Evolutionary conservation across 2,797 vertebrate genomes (phyloP).

Genomic region (Chromis chromis): DNA sequence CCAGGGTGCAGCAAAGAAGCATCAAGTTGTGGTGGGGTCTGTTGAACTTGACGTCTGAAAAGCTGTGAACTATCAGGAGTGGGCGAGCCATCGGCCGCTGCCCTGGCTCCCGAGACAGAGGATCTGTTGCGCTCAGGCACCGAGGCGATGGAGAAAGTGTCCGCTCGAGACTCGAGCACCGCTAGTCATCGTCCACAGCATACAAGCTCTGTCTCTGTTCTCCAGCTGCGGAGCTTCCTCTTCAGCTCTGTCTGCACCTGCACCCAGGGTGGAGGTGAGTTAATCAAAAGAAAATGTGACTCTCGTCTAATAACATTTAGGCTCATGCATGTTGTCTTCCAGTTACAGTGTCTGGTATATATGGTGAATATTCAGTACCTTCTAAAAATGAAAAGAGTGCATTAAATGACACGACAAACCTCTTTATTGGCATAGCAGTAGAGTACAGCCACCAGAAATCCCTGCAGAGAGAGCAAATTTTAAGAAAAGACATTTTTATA

Average conservation of each 20-base stretch:
- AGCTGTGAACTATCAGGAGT: constrained; percentile 43
- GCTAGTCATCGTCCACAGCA: constrained; percentile 83
- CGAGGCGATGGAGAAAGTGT: constrained; percentile 65
- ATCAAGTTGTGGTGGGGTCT: constrained; percentile 16
- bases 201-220: constrained; percentile 66
- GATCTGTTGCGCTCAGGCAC: constrained; percentile 60
- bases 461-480: constrained; percentile 67
- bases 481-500: neutral
- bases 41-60: constrained; percentile 34
- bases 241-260: constrained; percentile 87
- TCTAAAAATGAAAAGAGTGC: neutral
- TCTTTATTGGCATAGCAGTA: constrained; percentile 91
- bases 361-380: neutral
- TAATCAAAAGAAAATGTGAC: neutral
- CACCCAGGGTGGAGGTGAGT: constrained; percentile 1
- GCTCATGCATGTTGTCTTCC: neutral
- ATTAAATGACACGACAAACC: constrained; percentile 70
- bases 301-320: neutral
- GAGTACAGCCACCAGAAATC: constrained; percentile 87
- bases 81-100: constrained; percentile 38
- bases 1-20: constrained; percentile 37
- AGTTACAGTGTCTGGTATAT: constrained; percentile 1
- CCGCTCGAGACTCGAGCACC: constrained; percentile 43
- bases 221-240: constrained; percentile 86
- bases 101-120: constrained; percentile 19